Base-by-base conservation (phyloP, 2,797 vertebrate species). In the Helarctos malayanus region DNA sequence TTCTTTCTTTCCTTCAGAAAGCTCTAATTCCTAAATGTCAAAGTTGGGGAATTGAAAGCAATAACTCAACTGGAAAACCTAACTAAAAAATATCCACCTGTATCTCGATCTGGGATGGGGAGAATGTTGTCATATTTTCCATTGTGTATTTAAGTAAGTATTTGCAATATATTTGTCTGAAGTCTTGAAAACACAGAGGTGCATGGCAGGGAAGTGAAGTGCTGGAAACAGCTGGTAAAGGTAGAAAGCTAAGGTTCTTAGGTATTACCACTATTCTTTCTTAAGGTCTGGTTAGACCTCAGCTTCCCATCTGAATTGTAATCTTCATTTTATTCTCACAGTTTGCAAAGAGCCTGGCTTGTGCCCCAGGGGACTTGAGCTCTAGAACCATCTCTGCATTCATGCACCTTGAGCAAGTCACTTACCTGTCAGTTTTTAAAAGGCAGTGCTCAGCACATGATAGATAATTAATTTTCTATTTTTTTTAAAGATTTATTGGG, bases 1-100 rank as follows among this genome's bases (percentile, higher is more conserved):
- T 0, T 7, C 3, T 69, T 13, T 7, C 35, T 41, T 8, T 11
- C 32, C 13, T 10, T 32, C 18, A 68, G 63, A 68, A 68, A 68
- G 63, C 16, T 68, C 63, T 35, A 68, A 35, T 68, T 83, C 54
- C 93, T 87, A 81, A 84, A 63, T 45, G 56, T 71, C 49, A 91
- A 52, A 94, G 91, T 6, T 45, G 21, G 63, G 45, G 27, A 45
- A 78, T 27, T 80, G 27, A 89, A 95, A 95, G 38, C 7, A 94
- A 88, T 2, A 81, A 54, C 3, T 76, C n/a, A 59, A 57, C 4
- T 25, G 54, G 69, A 92, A 96, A 94, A n/a, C 2, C 18, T 68
- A 81, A 82, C 23, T 57, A 35, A 86, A 92, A 95, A 90, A 18
- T 78, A 57, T 2, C 45, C 32, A 94, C 57, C 75, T 76, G 49